Evolutionary conservation across 53 echinoderm and acorn worm genomes (phyloP).

Genomic region (Henricia sp.): DNA sequence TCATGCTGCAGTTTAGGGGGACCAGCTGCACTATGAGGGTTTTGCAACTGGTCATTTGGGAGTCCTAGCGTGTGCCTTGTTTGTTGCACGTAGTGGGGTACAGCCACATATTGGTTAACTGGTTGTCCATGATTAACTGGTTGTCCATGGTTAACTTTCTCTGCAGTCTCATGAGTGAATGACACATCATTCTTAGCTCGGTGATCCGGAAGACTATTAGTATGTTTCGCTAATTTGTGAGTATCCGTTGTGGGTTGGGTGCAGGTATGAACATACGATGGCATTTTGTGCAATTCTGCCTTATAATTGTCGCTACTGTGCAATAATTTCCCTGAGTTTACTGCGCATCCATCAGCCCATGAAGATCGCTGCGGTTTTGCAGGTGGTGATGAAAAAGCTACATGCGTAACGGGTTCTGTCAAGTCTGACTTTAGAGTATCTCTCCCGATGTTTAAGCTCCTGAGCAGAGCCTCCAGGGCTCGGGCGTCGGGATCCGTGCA

Average conservation of each 20-base stretch:
- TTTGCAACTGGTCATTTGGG: slow-evolving; percentile 1
- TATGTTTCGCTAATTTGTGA: neutral
- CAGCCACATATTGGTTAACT: too few species aligned
- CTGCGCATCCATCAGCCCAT: slow-evolving; percentile 18
- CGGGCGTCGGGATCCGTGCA: slow-evolving; percentile 64
- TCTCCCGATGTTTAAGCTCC: slow-evolving; percentile 32
- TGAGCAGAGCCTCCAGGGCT: slow-evolving; percentile 24
- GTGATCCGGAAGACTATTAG: neutral
- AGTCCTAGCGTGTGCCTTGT: neutral
- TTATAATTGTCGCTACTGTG: neutral
- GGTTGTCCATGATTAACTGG: neutral
- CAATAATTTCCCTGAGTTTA: slow-evolving; percentile 12
- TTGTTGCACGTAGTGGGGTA: neutral
- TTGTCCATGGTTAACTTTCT: neutral
- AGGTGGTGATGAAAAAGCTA: slow-evolving; percentile 13
- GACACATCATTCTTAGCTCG: neutral
- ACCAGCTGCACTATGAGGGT: neutral
- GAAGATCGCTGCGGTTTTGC: slow-evolving; percentile 40
- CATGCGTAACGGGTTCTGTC: slow-evolving; percentile 9
- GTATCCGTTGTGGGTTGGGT: slow-evolving; percentile 1
- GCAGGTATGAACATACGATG: slow-evolving; percentile 26
- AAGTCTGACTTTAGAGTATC: neutral
- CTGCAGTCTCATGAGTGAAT: too few species aligned
- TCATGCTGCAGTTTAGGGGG: neutral
- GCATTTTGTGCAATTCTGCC: slow-evolving; percentile 20